phyloP scores from a whole-genome alignment of 2,888 invertebrate genomes.

The Meiosimyza decipiens region DNA sequence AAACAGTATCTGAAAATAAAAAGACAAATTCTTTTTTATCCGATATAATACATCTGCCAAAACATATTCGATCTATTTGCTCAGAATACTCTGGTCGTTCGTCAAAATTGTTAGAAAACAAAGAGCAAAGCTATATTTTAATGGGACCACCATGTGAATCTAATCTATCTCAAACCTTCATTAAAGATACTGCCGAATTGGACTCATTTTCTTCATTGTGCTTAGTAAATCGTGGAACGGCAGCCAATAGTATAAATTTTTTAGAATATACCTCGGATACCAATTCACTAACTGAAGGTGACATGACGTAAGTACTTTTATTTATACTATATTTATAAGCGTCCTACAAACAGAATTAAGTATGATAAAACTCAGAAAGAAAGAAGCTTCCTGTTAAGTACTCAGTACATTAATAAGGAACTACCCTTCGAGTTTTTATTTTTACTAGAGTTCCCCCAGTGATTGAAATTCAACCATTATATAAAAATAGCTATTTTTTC shows the following conservation, averaged over 20 bases:
- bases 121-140: slow-evolving; percentile 10
- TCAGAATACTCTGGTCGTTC: slow-evolving; percentile 12
- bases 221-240: slow-evolving; percentile 2
- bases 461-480: too few relatives aligned
- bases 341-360: too few relatives aligned
- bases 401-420: too few relatives aligned
- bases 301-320: background rate
- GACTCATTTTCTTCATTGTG: slow-evolving; percentile 8
- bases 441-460: too few relatives aligned
- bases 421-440: too few relatives aligned
- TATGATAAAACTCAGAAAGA: too few relatives aligned
- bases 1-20: background rate
- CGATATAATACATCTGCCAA: slow-evolving; percentile 5
- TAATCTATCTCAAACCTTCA: background rate
- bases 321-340: too few relatives aligned
- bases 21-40: slow-evolving; percentile 1
- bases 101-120: slow-evolving; percentile 6
- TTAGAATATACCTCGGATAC: slow-evolving; percentile 3
- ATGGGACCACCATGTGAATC: slow-evolving; percentile 6
- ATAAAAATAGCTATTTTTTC: too few relatives aligned
- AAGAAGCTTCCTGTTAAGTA: too few relatives aligned
- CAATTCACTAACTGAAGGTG: background rate
- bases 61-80: slow-evolving; percentile 17
- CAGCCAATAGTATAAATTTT: background rate
- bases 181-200: background rate